A percentile compares a stretch with the other conserved stretches of the same genome.
phyloP scores from a whole-genome alignment of 1,140 invertebrate genomes.

The Druon quercuslanigerum region DNA sequence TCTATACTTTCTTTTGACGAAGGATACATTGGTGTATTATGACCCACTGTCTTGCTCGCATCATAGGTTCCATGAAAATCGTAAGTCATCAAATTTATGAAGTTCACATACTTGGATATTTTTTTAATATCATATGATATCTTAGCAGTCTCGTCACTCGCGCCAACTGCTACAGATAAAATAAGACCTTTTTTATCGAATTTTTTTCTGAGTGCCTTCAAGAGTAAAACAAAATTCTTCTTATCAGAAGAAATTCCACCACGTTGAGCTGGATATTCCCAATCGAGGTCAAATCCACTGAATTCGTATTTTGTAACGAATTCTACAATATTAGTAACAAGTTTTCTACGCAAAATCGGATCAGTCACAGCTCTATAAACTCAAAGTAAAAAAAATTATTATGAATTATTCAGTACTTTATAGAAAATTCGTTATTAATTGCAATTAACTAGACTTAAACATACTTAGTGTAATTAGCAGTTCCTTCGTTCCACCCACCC shows the following conservation, averaged over 20 bases:
- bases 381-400: too few species aligned
- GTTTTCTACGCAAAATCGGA: too few species aligned
- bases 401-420: too few species aligned
- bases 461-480: constrained; percentile 78
- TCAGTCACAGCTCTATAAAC: too few species aligned
- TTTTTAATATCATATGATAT: constrained; percentile 31
- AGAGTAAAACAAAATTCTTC: constrained; percentile 73
- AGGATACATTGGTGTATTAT: too few species aligned
- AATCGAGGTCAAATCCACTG: constrained; percentile 74
- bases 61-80: constrained; percentile 83
- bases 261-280: constrained; percentile 71
- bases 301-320: constrained; percentile 53
- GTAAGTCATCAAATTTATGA: constrained; percentile 84
- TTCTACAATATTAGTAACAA: too few species aligned
- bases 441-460: too few species aligned
- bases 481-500: constrained; percentile 87
- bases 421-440: too few species aligned
- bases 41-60: constrained; percentile 67
- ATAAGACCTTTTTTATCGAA: constrained; percentile 69
- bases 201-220: constrained; percentile 78
- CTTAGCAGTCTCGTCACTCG: too few species aligned
- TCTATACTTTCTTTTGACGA: too few species aligned
- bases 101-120: constrained; percentile 72
- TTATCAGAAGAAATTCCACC: constrained; percentile 45
- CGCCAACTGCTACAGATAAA: too few species aligned